phyloP scores from a whole-genome alignment of 2,113 vertebrate species.

The Oriolus oriolus region DNA sequence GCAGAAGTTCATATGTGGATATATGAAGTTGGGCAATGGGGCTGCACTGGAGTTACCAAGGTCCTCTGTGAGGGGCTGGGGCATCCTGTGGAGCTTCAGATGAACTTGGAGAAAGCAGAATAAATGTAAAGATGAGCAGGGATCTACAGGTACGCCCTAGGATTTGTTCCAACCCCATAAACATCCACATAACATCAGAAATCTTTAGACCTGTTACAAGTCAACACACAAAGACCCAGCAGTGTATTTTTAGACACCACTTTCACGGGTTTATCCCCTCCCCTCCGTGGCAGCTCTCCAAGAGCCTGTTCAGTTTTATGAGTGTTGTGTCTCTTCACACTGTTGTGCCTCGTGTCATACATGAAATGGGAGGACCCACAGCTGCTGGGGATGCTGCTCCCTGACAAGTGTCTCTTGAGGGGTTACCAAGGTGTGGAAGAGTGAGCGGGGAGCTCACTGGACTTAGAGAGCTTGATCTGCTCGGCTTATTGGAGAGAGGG shows the following conservation, averaged over 20 bases:
- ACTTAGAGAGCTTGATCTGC: background rate
- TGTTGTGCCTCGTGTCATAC: fast-evolving
- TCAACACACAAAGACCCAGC: background rate
- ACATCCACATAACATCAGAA: background rate
- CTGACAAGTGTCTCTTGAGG: background rate
- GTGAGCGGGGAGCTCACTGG: background rate
- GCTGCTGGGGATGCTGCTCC: background rate
- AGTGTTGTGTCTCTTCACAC: background rate
- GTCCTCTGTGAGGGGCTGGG: background rate
- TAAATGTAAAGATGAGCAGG: background rate
- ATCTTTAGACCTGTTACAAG: background rate
- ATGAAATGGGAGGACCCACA: background rate
- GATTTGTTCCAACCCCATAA: background rate
- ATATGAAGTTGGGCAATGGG: background rate
- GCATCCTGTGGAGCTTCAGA: background rate
- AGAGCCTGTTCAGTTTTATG: background rate
- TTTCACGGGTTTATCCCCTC: background rate
- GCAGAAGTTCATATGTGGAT: background rate
- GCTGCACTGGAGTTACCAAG: background rate
- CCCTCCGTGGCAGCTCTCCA: background rate
- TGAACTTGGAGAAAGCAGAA: background rate
- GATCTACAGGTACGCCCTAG: background rate
- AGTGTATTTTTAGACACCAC: background rate
- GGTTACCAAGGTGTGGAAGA: background rate
- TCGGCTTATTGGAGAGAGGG: background rate